phyloP scores from a whole-genome alignment of 2,113 vertebrate species.

The Macquaria australasica region DNA sequence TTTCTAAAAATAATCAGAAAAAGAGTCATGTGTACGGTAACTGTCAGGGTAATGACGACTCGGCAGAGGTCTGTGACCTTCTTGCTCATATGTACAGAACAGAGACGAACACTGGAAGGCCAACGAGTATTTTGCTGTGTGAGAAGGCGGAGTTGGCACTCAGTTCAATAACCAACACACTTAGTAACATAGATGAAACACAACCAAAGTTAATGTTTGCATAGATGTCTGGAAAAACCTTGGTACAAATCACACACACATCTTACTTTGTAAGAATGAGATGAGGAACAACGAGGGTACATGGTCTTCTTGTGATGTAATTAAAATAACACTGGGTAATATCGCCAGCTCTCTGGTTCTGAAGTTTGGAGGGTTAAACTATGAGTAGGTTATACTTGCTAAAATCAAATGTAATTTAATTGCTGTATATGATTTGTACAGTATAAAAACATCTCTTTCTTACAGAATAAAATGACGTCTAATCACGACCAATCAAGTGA shows the following conservation, averaged over 20 bases:
- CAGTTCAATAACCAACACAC: no score
- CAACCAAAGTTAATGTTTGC: not conserved
- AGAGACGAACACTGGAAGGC: not conserved
- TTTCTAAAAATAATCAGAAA: not conserved
- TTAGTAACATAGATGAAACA: not conserved
- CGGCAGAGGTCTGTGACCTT: not conserved
- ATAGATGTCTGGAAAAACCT: not conserved
- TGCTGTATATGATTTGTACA: not conserved
- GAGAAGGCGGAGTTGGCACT: no score
- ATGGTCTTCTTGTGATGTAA: not conserved
- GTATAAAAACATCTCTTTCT: not conserved
- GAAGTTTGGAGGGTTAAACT: not conserved
- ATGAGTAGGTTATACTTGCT: not conserved
- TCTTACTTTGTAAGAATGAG: not conserved
- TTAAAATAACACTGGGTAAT: not conserved
- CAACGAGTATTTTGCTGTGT: no score
- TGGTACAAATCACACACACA: not conserved
- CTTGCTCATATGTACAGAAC: not conserved
- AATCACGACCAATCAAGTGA: not conserved
- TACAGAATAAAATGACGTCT: not conserved
- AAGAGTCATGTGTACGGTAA: not conserved
- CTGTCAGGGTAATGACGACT: not conserved
- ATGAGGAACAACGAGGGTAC: not conserved
- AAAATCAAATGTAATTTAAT: not conserved
- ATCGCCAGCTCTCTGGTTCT: not conserved